These are phyloP conservation scores for Dinoponera quadriceps DNA, from an alignment of 1,140 invertebrate species.

Conservation along the genomic window DNA sequence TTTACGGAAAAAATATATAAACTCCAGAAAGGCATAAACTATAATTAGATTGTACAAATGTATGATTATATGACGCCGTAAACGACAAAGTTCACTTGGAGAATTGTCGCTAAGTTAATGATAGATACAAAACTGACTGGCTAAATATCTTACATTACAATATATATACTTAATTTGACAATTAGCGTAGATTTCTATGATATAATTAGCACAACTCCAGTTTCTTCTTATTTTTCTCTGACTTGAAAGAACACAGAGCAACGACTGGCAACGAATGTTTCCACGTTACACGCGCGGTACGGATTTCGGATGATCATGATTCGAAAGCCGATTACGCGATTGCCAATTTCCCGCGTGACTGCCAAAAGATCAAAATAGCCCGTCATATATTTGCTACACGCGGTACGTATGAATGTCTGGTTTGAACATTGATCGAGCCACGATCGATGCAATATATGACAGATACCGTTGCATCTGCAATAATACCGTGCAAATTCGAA, in stretches of 20 bases:
- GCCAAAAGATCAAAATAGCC: conserved; percentile 18
- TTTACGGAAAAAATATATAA: not conserved
- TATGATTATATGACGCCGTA: not conserved
- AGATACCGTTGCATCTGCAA: not conserved
- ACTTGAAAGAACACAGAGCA: not conserved
- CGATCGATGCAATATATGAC: conserved; percentile 1
- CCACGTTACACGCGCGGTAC: conserved; percentile 13
- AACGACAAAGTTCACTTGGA: not conserved
- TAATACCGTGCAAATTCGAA: conserved; percentile 12
- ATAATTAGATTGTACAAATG: conserved; percentile 25
- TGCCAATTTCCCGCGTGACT: conserved; percentile 5
- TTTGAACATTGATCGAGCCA: conserved; percentile 1
- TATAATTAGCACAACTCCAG: conserved; percentile 14
- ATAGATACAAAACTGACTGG: conserved; percentile 25
- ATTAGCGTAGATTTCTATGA: not conserved
- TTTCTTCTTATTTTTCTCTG: not conserved
- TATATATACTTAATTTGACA: not conserved
- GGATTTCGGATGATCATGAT: not conserved
- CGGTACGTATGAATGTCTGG: conserved; percentile 14
- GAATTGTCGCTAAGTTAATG: conserved; percentile 23
- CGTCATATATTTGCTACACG: conserved; percentile 16
- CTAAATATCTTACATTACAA: conserved; percentile 32
- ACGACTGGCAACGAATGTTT: conserved; percentile 3
- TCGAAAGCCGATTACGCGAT: not conserved
- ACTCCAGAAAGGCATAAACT: conserved; percentile 37